These are phyloP conservation scores for Neodon shergylaensis DNA, from an alignment of 2,113 vertebrate species.

Conservation along the genomic window DNA sequence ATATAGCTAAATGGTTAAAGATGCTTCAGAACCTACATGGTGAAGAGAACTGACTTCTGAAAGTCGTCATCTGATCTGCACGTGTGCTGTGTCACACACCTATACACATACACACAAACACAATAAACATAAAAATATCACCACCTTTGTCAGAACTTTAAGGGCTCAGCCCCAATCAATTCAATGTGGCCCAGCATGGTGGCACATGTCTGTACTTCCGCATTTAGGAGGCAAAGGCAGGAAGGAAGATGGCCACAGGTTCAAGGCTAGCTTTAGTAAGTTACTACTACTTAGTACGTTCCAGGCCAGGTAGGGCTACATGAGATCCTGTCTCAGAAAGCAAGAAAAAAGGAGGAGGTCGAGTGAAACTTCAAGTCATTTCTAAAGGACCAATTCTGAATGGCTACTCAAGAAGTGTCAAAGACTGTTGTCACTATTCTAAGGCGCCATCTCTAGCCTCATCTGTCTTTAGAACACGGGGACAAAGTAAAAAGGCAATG, in stretches of 20 bases:
- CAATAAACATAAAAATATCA: not conserved
- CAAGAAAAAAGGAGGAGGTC: not conserved
- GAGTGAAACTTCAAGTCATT: not conserved
- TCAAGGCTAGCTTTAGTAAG: not conserved
- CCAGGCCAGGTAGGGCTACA: not conserved
- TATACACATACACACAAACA: too few relatives aligned
- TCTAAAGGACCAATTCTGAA: conserved; percentile 16
- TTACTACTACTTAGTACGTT: not conserved
- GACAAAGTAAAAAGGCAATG: not conserved
- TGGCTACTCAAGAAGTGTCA: not conserved
- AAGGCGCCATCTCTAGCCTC: conserved; percentile 3
- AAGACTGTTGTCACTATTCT: not conserved
- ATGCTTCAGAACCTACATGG: not conserved
- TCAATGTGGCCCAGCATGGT: not conserved
- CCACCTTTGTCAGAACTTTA: conserved; percentile 5
- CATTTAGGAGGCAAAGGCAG: not conserved
- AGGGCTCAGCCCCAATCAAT: conserved; percentile 6
- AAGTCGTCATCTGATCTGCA: not conserved
- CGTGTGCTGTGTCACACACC: not conserved
- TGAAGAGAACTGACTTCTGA: not conserved
- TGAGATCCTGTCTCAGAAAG: not conserved
- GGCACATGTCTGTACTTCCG: not conserved
- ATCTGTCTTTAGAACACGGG: not conserved
- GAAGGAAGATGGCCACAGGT: not conserved
- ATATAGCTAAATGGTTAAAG: not conserved